Conservation (phyloP, 1,140 invertebrate genomes). For the Drosophila insularis region DNA sequence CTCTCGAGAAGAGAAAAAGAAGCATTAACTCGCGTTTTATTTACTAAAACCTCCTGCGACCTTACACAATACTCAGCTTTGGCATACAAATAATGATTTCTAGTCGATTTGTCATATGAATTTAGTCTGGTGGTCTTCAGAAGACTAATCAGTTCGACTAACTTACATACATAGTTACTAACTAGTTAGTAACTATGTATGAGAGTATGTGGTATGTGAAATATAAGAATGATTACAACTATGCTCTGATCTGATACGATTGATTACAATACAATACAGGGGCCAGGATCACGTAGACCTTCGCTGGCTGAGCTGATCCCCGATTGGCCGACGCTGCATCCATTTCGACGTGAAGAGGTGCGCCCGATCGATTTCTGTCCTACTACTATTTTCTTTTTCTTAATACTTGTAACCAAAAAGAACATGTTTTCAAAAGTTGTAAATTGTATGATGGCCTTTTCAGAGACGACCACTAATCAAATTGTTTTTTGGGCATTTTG, state of each 20-base stretch:
- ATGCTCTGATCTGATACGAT: slow-evolving; percentile 13
- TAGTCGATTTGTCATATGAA: background rate
- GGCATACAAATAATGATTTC: background rate
- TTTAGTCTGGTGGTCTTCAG: slow-evolving; percentile 8
- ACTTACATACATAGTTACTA: background rate
- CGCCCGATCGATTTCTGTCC: slow-evolving; percentile 28
- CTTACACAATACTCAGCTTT: background rate
- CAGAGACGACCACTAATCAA: slow-evolving; percentile 5
- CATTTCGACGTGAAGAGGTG: slow-evolving; percentile 85
- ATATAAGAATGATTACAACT: background rate
- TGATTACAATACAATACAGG: slow-evolving; percentile 82
- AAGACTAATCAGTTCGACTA: background rate
- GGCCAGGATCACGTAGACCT: slow-evolving; percentile 89
- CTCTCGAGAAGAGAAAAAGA: background rate
- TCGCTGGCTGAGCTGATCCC: slow-evolving; percentile 97
- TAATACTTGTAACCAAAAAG: slow-evolving; percentile 12
- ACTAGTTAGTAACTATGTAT: background rate
- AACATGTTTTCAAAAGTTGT: background rate
- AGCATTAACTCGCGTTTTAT: background rate
- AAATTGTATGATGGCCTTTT: slow-evolving; percentile 19
- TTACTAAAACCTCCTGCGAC: background rate
- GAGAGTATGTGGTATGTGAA: background rate
- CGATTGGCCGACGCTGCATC: slow-evolving; percentile 96
- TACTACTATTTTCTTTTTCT: slow-evolving; percentile 7
- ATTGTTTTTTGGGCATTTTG: slow-evolving; percentile 44